Conservation (phyloP, 1,140 invertebrate species). For the Pantala flavescens region DNA sequence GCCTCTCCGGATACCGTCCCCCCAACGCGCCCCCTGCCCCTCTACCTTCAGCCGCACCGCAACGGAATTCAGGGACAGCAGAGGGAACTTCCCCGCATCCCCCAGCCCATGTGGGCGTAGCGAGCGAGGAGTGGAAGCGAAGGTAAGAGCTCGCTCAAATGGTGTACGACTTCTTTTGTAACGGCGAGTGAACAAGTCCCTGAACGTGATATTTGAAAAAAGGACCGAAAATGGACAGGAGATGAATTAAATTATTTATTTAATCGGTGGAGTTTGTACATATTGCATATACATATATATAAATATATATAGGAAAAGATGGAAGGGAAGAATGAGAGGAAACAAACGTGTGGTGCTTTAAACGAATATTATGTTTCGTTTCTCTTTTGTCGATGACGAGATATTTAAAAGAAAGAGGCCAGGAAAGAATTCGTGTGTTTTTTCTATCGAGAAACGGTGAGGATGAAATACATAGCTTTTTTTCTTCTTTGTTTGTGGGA, state of each 20-base stretch:
- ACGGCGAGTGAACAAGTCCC: not conserved
- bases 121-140: slow-evolving; percentile 1
- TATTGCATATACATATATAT: slow-evolving; percentile 5
- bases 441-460: not conserved
- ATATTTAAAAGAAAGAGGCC: not conserved
- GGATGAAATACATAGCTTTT: not conserved
- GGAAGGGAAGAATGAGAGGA: not conserved
- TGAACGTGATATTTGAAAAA: not conserved
- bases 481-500: not conserved
- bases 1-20: slow-evolving; percentile 1
- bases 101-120: slow-evolving; percentile 5
- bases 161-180: not conserved
- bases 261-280: slow-evolving; percentile 5
- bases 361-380: not conserved
- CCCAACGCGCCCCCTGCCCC: not conserved
- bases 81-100: not conserved
- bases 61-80: not conserved
- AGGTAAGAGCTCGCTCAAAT: slow-evolving; percentile 3
- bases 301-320: not conserved
- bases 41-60: not conserved
- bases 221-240: not conserved
- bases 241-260: slow-evolving; percentile 9
- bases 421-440: not conserved
- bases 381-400: not conserved
- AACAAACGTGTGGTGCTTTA: not conserved